Conservation (phyloP, 2,888 invertebrate genomes). For the Nematopogon swammerdamellus region DNA sequence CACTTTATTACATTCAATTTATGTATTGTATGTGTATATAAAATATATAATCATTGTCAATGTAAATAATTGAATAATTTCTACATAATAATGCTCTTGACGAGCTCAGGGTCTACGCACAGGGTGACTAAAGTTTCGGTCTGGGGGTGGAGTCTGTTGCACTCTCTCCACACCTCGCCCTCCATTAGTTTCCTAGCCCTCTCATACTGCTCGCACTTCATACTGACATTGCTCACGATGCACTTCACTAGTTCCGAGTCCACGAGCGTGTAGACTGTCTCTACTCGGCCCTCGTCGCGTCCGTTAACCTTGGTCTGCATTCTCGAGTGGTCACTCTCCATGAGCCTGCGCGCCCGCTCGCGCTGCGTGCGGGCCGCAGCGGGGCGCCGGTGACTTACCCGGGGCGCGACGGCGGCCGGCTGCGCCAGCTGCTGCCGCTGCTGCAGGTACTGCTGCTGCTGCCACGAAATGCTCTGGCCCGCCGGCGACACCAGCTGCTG, state of each 20-base stretch:
- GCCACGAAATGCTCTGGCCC: constrained; percentile 45
- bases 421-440: constrained; percentile 52
- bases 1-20: neutral
- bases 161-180: neutral
- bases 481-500: constrained; percentile 48
- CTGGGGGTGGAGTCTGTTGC: too few relatives aligned
- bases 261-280: neutral
- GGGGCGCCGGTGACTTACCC: constrained; percentile 27
- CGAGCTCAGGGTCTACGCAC: neutral
- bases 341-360: neutral
- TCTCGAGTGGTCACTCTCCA: neutral
- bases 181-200: neutral
- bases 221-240: neutral
- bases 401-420: constrained; percentile 46
- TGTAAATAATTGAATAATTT: neutral
- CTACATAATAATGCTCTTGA: neutral
- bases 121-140: neutral
- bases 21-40: neutral
- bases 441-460: constrained; percentile 43
- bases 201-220: neutral
- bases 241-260: neutral
- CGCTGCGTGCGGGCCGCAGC: too few relatives aligned
- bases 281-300: neutral
- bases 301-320: too few relatives aligned
- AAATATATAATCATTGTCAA: neutral